Evolutionary conservation across 1,140 invertebrate species (phyloP).

Genomic region (Matsumurasca onukii): DNA sequence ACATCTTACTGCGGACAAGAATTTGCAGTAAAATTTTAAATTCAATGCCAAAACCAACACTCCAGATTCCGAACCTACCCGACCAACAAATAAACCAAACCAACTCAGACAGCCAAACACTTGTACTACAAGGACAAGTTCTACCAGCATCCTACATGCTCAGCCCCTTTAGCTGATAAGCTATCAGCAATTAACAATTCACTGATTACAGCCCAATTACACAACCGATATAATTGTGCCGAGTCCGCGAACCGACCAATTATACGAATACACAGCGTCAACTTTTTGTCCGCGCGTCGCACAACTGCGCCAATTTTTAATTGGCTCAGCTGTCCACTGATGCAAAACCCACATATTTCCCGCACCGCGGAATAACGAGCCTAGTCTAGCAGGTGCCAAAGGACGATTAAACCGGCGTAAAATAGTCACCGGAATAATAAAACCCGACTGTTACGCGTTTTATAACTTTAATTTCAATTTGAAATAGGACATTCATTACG

Average conservation of each 20-base stretch:
- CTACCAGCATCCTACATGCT: too few species aligned
- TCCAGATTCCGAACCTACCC: too few species aligned
- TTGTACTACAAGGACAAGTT: too few species aligned
- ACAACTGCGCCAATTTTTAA: constrained; percentile 2
- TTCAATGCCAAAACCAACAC: too few species aligned
- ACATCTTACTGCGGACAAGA: too few species aligned
- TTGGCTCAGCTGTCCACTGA: constrained; percentile 3
- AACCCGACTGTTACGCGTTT: constrained; percentile 3
- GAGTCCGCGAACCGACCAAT: neutral
- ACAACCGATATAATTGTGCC: too few species aligned
- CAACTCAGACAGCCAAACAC: too few species aligned
- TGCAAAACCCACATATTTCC: constrained; percentile 16
- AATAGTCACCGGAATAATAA: constrained; percentile 8
- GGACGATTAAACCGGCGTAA: constrained; percentile 1
- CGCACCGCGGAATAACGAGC: neutral
- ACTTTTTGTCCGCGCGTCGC: neutral
- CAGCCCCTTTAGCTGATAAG: too few species aligned
- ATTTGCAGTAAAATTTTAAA: too few species aligned
- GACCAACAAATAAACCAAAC: too few species aligned
- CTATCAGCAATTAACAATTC: too few species aligned
- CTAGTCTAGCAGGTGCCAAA: neutral
- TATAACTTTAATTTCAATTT: constrained; percentile 9
- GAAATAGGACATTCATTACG: constrained; percentile 13
- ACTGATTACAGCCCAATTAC: too few species aligned
- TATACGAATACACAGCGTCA: constrained; percentile 6